A percentile compares a stretch with the other conserved stretches of the same genome.
These are phyloP conservation scores for Thunnus albacares DNA, from an alignment of 2,797 vertebrate species.

Conservation along the genomic window DNA sequence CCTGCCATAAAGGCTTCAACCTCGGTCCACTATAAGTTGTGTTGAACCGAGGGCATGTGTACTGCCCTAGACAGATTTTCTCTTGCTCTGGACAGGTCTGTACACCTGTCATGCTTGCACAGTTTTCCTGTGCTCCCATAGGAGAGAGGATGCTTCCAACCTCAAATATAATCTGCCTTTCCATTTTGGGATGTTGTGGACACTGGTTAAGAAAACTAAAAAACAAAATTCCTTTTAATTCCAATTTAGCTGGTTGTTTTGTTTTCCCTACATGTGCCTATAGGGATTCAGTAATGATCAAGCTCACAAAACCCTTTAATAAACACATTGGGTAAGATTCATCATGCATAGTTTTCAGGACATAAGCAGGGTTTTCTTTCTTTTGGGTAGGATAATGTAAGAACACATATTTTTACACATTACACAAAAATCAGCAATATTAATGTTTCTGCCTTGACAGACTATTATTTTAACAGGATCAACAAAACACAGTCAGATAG, in stretches of 20 bases:
- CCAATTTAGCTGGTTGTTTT: too few relatives aligned
- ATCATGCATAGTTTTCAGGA: background rate
- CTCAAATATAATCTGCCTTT: background rate
- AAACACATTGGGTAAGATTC: background rate
- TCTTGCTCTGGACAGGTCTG: background rate
- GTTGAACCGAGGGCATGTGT: background rate
- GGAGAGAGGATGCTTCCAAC: background rate
- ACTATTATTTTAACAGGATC: background rate
- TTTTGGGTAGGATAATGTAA: background rate
- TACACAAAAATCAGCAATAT: background rate
- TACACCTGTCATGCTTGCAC: background rate
- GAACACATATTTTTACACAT: background rate
- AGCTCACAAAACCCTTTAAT: background rate
- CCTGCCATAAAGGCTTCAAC: constrained; percentile 48
- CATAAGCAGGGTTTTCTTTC: too few relatives aligned
- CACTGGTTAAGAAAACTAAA: too few relatives aligned
- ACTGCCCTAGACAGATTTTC: background rate
- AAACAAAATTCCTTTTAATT: too few relatives aligned
- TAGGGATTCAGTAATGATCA: background rate
- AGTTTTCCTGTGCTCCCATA: background rate
- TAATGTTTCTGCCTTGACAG: background rate
- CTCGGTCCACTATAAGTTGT: background rate
- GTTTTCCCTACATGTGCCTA: background rate
- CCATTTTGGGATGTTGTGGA: background rate
- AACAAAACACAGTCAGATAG: background rate